phyloP scores from a whole-genome alignment of 2,888 invertebrate species.

The Yponomeuta plumbellus region DNA sequence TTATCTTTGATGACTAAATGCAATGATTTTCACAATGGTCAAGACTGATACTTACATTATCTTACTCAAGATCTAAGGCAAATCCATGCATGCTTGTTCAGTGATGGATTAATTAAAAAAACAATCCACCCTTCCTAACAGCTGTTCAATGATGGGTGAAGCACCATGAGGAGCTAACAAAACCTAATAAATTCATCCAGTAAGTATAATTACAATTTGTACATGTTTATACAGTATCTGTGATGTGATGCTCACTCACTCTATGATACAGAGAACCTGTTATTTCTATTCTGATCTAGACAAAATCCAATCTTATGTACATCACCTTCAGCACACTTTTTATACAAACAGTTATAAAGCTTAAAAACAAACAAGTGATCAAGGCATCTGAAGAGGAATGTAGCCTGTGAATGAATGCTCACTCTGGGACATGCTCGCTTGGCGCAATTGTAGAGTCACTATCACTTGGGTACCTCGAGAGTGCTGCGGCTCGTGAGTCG shows the following conservation, averaged over 20 bases:
- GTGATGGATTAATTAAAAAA: not conserved
- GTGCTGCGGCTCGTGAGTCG: constrained; percentile 1
- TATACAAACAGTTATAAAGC: constrained; percentile 65
- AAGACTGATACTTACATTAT: constrained; percentile 5
- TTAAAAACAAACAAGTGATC: constrained; percentile 51
- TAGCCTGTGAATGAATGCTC: constrained; percentile 31
- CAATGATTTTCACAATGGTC: constrained; percentile 9
- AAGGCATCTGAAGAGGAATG: constrained; percentile 49
- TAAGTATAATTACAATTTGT: constrained; percentile 17
- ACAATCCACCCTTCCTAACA: not conserved
- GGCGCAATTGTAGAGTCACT: not conserved
- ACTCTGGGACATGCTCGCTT: not conserved
- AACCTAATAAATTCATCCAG: constrained; percentile 20
- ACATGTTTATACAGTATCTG: constrained; percentile 11
- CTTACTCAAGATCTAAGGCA: constrained; percentile 10
- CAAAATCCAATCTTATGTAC: constrained; percentile 49
- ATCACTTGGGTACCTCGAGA: not conserved
- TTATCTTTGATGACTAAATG: constrained; percentile 15
- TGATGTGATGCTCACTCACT: constrained; percentile 32
- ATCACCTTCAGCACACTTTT: constrained; percentile 44
- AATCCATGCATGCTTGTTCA: not conserved
- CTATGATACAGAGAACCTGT: constrained; percentile 38
- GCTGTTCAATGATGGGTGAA: constrained; percentile 5
- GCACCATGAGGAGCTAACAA: constrained; percentile 20
- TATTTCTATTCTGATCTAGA: constrained; percentile 48